These are phyloP conservation scores for Phaetusa simplex DNA, from an alignment of 2,113 vertebrate species.

Conservation along the genomic window DNA sequence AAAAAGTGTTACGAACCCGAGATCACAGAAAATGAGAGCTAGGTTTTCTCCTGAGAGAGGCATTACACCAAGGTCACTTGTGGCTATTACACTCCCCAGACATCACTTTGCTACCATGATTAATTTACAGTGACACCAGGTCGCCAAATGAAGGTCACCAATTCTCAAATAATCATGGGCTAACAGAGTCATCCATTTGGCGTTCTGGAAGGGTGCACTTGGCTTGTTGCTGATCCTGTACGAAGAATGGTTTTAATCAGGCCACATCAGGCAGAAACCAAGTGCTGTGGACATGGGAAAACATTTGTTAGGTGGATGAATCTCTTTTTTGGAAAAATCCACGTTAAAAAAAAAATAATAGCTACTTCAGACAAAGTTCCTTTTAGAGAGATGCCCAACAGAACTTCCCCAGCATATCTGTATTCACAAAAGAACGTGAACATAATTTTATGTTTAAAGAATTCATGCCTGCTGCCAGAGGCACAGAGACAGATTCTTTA, in stretches of 20 bases:
- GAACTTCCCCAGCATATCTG: not conserved
- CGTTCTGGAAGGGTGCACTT: conserved; percentile 31
- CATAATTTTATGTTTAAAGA: not conserved
- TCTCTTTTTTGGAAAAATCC: not conserved
- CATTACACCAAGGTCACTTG: conserved; percentile 48
- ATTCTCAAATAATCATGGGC: not conserved
- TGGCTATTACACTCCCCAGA: conserved; percentile 37
- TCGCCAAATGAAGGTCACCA: not conserved
- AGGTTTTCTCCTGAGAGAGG: conserved; percentile 15
- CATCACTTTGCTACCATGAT: conserved; percentile 36
- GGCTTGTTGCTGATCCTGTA: not conserved
- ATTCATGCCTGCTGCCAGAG: not conserved
- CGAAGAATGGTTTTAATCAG: not conserved
- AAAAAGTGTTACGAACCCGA: not conserved
- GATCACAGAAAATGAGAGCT: conserved; percentile 11
- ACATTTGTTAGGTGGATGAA: not conserved
- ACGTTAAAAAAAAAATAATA: not conserved
- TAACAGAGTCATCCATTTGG: conserved; percentile 40
- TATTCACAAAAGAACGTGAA: not conserved
- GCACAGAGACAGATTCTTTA: not conserved
- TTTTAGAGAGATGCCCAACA: not conserved
- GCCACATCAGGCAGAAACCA: not conserved
- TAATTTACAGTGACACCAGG: conserved; percentile 53
- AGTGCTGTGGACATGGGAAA: not conserved
- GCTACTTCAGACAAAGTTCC: not conserved